Conservation (phyloP, 2,797 vertebrate genomes). For the Chelidonichthys spinosus region DNA sequence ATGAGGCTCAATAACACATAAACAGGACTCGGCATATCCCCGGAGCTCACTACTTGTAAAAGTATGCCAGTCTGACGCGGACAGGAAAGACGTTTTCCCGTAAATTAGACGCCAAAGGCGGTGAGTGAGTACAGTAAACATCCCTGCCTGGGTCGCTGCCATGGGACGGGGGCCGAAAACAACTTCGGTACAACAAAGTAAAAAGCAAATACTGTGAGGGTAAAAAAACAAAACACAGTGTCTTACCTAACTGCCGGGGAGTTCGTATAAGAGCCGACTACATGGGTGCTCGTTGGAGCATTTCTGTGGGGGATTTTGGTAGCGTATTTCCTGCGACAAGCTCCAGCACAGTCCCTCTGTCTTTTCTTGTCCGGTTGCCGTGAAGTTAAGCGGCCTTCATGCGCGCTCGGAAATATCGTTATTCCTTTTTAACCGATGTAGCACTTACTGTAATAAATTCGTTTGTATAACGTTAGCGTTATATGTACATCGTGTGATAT, state of each 20-base stretch:
- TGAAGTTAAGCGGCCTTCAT: constrained; percentile 43
- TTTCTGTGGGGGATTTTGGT: constrained; percentile 23
- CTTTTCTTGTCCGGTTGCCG: constrained; percentile 7
- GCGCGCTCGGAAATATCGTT: neutral
- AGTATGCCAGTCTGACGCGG: neutral
- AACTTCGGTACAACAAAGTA: constrained; percentile 41
- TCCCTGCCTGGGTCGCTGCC: constrained; percentile 46
- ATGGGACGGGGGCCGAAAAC: constrained; percentile 37
- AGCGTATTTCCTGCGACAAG: constrained; percentile 54
- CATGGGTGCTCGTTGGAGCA: constrained; percentile 11
- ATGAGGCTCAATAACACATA: neutral
- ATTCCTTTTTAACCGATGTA: neutral
- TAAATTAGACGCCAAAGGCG: constrained; percentile 28
- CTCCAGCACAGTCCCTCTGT: neutral
- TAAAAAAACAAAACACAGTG: constrained; percentile 1
- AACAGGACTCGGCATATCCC: neutral
- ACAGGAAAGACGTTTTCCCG: constrained; percentile 30
- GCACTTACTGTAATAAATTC: neutral
- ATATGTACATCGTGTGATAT: too few relatives aligned
- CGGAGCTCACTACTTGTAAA: neutral
- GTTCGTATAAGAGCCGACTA: constrained; percentile 33
- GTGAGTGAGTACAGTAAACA: constrained; percentile 56
- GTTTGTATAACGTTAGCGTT: neutral
- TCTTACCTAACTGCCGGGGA: constrained; percentile 60
- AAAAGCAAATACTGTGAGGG: neutral